Evolutionary conservation across 1,140 invertebrate species (phyloP).

Genomic region (Chlorops oryzae): DNA sequence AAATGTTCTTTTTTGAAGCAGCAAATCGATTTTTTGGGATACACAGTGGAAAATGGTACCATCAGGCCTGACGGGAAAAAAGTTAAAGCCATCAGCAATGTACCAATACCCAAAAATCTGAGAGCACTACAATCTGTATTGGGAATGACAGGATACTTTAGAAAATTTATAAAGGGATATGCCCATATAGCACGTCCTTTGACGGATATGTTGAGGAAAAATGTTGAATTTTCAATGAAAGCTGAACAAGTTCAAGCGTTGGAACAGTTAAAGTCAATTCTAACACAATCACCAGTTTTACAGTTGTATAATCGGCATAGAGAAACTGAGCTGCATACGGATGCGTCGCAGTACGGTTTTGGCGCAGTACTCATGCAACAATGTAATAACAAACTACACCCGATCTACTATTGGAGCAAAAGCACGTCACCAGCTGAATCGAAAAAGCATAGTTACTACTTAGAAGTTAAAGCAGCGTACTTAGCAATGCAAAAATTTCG

Average conservation of each 20-base stretch:
- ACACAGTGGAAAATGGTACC: slow-evolving; percentile 14
- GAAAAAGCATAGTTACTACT: slow-evolving; percentile 37
- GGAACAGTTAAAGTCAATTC: background rate
- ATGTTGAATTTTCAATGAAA: background rate
- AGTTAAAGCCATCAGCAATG: slow-evolving; percentile 29
- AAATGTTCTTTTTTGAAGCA: slow-evolving; percentile 35
- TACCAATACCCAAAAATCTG: slow-evolving; percentile 21
- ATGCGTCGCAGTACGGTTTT: slow-evolving; percentile 15
- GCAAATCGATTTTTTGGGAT: slow-evolving; percentile 38
- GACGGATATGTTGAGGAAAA: too few species aligned
- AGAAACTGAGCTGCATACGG: slow-evolving; percentile 3
- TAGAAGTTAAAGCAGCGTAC: slow-evolving; percentile 26
- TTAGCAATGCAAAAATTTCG: slow-evolving; percentile 23
- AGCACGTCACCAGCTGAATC: slow-evolving; percentile 38
- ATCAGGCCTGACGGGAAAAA: slow-evolving; percentile 30
- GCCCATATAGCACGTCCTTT: background rate
- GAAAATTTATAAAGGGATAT: background rate
- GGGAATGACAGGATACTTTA: background rate
- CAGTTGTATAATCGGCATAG: background rate
- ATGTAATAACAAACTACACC: slow-evolving; percentile 10
- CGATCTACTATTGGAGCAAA: slow-evolving; percentile 26
- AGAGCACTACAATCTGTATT: slow-evolving; percentile 12
- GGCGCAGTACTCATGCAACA: slow-evolving; percentile 23
- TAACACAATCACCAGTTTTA: background rate
- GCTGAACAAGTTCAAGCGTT: background rate